Evolutionary conservation across 2,797 vertebrate species (phyloP), one percentile per base, ranked within the genome.

Genomic region (Muraenolepis orangiensis): DNA sequence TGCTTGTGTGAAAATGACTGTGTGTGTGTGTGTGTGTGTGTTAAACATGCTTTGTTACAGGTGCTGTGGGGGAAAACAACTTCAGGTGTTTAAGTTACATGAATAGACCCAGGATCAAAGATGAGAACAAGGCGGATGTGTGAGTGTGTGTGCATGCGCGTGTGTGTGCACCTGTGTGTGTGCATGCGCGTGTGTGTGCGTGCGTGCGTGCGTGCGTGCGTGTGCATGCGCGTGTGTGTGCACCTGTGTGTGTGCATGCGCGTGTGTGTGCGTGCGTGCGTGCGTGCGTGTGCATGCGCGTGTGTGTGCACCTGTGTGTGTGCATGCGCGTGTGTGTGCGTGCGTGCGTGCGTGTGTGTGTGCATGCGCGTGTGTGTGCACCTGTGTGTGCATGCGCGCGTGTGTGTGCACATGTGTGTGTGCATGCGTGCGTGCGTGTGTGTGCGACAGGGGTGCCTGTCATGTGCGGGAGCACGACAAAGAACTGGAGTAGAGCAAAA

Each of bases 31-130:
- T 75, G 57, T 69, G 64, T 38, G 31, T 69, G 46, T 77, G 69
- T 84, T 81, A 34, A 7, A 66, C 3, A 72, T 1, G 74, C 76
- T 87, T 85, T 86, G 79, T 81, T 87, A 68, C 73, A 30, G 71
- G 86, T 66, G 81, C 76, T 86, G n/a, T 77, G 76, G 76, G 82
- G 31, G 74, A 77, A 86, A 86, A 82, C 81, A 76, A 87, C 69
- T 68, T 78, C 83, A 83, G 76, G 83, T 89, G 84, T 91, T 87
- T 87, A 82, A 88, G 85, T 80, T 75, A 84, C 81, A 86, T 89
- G 80, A 90, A 88, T 82, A 82, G 80, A 70, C 66, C 69, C 40
- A 46, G 69, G 87, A 90, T 89, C 87, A 88, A 66, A 90, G 86
- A 82, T 73, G 83, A 87, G 83, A 89, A 79, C 80, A 67, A 80